These are phyloP conservation scores for Beroe forskalii DNA, from an alignment of 37 sponge, comb jelly and placozoan genomes.

Conservation along the genomic window DNA sequence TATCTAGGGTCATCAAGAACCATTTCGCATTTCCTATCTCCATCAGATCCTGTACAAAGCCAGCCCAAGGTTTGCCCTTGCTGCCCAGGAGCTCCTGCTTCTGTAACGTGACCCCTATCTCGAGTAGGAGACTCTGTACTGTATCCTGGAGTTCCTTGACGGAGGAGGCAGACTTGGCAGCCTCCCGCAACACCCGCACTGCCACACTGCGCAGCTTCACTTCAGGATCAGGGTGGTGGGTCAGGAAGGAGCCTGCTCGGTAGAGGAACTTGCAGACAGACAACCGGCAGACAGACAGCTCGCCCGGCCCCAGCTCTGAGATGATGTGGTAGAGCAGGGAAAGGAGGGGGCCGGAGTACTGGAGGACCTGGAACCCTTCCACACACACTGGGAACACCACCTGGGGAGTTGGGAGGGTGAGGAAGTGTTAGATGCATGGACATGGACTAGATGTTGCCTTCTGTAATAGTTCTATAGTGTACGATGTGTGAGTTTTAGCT, in stretches of 20 bases:
- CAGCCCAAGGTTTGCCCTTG: constrained; percentile 12
- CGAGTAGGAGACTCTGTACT: neutral
- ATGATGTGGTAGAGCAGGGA: neutral
- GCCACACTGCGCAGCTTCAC: neutral
- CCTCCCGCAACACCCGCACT: neutral
- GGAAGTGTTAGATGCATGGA: neutral
- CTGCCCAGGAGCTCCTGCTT: neutral
- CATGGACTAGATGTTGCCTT: too few relatives aligned
- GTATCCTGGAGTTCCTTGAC: neutral
- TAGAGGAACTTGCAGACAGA: neutral
- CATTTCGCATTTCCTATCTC: too few relatives aligned
- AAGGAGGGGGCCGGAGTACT: neutral
- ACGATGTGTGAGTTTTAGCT: too few relatives aligned
- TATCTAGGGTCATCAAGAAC: too few relatives aligned
- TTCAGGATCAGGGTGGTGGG: neutral
- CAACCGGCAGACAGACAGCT: neutral
- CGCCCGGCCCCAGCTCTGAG: neutral
- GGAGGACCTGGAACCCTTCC: constrained; percentile 33
- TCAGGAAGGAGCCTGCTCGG: constrained; percentile 2
- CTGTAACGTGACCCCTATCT: constrained; percentile 9
- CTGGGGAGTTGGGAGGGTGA: neutral
- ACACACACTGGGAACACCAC: neutral
- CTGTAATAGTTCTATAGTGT: too few relatives aligned
- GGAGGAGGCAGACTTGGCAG: neutral
- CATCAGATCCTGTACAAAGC: neutral